Percentiles rank a stretch among this genome's conserved stretches.
phyloP scores from a whole-genome alignment of 1,140 invertebrate species.

The Pogonognathellus flavescens region DNA sequence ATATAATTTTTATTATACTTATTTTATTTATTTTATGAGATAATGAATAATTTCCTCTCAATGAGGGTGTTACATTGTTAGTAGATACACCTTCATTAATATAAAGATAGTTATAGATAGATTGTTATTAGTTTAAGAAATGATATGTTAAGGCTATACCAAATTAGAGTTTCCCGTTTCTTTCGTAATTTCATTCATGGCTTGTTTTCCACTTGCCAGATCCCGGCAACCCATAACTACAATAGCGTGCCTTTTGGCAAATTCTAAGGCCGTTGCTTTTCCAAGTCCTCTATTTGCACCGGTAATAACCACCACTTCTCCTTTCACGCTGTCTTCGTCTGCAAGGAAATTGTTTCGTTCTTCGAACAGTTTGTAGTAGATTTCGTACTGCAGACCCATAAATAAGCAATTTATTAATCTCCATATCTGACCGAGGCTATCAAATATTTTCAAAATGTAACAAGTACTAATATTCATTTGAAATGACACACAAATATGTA shows the following conservation, averaged over 20 bases:
- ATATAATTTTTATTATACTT: background rate
- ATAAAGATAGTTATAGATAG: no score
- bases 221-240: background rate
- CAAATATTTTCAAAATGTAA: background rate
- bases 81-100: no score
- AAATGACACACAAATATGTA: no score
- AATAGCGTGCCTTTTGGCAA: background rate
- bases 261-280: background rate
- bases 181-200: background rate
- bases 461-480: no score
- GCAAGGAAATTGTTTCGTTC: background rate
- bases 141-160: no score
- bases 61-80: no score
- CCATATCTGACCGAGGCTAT: background rate
- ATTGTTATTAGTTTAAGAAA: no score
- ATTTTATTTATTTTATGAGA: no score
- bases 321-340: constrained; percentile 4
- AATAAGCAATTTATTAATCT: background rate
- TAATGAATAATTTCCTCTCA: no score
- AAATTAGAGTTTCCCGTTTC: background rate
- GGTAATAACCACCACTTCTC: background rate
- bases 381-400: background rate
- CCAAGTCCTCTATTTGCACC: constrained; percentile 1
- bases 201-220: background rate
- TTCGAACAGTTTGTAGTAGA: background rate